Base-by-base conservation (phyloP, 2,113 vertebrate species). In the Hirundichthys speculiger region DNA sequence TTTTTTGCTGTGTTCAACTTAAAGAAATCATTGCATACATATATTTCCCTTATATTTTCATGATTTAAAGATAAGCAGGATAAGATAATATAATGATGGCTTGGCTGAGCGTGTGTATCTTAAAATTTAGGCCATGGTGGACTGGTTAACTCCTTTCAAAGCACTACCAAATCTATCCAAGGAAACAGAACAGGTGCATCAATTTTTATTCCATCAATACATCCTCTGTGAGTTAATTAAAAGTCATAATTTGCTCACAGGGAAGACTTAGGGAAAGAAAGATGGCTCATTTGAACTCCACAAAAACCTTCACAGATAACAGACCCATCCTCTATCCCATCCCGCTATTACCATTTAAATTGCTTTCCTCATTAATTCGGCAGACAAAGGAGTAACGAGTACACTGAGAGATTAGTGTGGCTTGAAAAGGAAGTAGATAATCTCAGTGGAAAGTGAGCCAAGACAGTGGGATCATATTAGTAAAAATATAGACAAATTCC, bases 311-410 rank as follows among this genome's bases (percentile, higher is more conserved):
- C 45, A 50, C 59, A 69, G 54, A 74, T 89, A 52, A 73, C 66
- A 70, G 40, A 42, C 47, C 43, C 10, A 43, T 21, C 15, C 2
- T 6, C 7, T 64, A 52, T 42, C 16, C 47, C 24, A 20, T 9
- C 18, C 14, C 4, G 11, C 41, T 14, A 77, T 88, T 88, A 88
- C 19, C 78, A 90, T 89, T 86, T 85, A 83, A 91, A 89, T 84
- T 9, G 64, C 58, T 63, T 80, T 70, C 55, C 65, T 71, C 22
- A 59, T 47, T 64, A 51, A 67, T 56, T 71, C 27, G 43, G n/a
- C 46, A 71, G 79, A 79, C 65, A 74, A 81, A 80, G 20, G 60
- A 67, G 64, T 73, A 76, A 71, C 79, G 34, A 25, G 68, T 43
- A 18, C 19, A 45, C 56, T 67, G 46, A 40, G 51, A 59, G 64